Evolutionary conservation across 1,140 invertebrate genomes (phyloP), one percentile per base, ranked within the genome.

Genomic region (Drosophila malerkotliana): DNA sequence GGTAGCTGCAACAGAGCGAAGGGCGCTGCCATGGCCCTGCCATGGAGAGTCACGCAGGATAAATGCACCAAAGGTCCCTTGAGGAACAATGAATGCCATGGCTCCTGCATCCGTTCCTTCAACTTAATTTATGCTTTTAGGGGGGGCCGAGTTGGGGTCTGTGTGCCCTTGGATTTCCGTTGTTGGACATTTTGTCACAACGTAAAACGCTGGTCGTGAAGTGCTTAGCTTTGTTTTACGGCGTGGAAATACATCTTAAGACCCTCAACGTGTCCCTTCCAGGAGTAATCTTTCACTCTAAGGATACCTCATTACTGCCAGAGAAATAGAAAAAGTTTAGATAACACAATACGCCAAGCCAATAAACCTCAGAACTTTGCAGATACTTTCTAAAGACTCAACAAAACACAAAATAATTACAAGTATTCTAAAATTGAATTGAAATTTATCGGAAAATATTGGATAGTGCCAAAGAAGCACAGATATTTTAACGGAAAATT

Each of bases 51-150:
- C 74, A 87, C 78, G 74, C 64, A 75, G 64, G 39, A 66, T 68
- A 64, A 68, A 68, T 77, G 75, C 79, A 74, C 10, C 49, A 39
- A 56, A 34, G 58, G 54, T 51, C 52, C 39, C 77, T 18, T 26
- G 44, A 14, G 18, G 75, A 67, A 64, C 81, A 87, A 74, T 67
- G 72, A 72, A 63, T 69, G 60, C 52, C 54, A 30, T 48, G 18
- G 61, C 54, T 53, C n/a, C 45, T 73, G 39, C 39, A 41, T 41
- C 14, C 39, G 32, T 34, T 10, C 39, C 39, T 41, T 41, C 64
- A 85, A 85, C 59, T 75, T 72, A 85, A 85, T 85, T 85, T 87
- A 85, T 87, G 64, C 81, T 69, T 44, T 12, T 15, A 30, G 21
- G 47, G 26, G 21, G 37, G 9, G 12, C n/a, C 41, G 10, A 14